Evolutionary conservation across 2,113 vertebrate species (phyloP).

Genomic region (Campylomormyrus numenius): DNA sequence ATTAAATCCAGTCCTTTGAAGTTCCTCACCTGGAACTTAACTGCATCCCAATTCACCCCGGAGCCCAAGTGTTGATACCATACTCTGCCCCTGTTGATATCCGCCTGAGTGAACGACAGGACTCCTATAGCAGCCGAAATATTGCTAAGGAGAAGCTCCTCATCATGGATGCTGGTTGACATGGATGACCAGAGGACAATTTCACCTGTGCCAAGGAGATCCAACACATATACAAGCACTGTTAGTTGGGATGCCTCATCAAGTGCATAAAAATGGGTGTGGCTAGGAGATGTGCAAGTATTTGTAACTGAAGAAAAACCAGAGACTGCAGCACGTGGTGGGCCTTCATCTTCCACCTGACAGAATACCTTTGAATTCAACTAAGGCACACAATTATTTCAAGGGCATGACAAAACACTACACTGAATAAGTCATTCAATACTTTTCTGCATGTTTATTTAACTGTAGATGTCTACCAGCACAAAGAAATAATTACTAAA

Average conservation of each 20-base stretch:
- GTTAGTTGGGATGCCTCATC: not conserved
- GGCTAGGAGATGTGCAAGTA: not conserved
- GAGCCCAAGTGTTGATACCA: constrained; percentile 85
- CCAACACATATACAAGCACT: not conserved
- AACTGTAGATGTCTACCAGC: not conserved
- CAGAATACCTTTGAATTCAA: not conserved
- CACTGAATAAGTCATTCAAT: not conserved
- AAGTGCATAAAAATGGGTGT: not conserved
- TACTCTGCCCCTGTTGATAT: constrained; percentile 78
- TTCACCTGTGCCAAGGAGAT: constrained; percentile 62
- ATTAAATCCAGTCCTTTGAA: not conserved
- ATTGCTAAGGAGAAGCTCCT: constrained; percentile 60
- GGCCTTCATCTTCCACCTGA: not conserved
- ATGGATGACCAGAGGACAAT: constrained; percentile 76
- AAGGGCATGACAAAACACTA: not conserved
- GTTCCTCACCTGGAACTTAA: constrained; percentile 76
- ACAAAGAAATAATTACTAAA: not conserved
- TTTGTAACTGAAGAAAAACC: not conserved
- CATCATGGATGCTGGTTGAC: constrained; percentile 64
- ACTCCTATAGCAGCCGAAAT: constrained; percentile 63
- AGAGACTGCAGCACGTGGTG: not conserved
- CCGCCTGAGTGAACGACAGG: constrained; percentile 81
- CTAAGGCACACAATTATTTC: not conserved
- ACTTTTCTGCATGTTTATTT: not conserved
- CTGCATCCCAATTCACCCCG: constrained; percentile 64